Percentiles rank a stretch among this genome's conserved stretches.
phyloP scores from a whole-genome alignment of 1,140 invertebrate genomes.

The Dufourea novaeangliae region DNA sequence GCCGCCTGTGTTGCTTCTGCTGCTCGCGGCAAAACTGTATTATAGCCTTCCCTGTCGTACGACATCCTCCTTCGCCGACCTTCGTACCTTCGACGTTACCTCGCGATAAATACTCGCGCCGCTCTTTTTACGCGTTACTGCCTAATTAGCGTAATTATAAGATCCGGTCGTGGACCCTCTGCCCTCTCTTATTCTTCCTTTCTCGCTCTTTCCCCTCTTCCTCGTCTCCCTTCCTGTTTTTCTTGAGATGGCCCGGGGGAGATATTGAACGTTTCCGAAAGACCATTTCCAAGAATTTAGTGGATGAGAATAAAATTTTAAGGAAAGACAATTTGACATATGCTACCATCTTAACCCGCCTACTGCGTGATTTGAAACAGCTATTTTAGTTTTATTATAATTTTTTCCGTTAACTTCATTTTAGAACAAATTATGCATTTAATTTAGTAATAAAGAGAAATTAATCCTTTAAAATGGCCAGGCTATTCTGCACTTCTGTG shows the following conservation, averaged over 20 bases:
- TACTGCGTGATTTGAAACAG: too few species aligned
- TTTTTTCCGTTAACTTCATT: too few species aligned
- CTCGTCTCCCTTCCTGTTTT: constrained; percentile 13
- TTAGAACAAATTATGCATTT: too few species aligned
- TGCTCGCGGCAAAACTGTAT: constrained; percentile 76
- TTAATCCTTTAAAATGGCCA: too few species aligned
- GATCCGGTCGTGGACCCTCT: constrained; percentile 45
- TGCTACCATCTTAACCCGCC: background rate
- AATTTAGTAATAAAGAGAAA: too few species aligned
- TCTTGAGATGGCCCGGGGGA: background rate
- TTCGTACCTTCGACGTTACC: constrained; percentile 43
- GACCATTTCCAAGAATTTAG: background rate
- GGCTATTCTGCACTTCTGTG: too few species aligned
- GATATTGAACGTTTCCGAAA: background rate
- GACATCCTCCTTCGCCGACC: constrained; percentile 57
- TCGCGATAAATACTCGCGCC: constrained; percentile 60
- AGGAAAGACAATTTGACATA: background rate
- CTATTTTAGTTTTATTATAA: too few species aligned
- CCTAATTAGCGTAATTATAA: constrained; percentile 60
- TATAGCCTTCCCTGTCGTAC: constrained; percentile 74
- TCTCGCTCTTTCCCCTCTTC: background rate
- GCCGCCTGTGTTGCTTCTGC: constrained; percentile 49
- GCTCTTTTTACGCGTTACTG: constrained; percentile 58
- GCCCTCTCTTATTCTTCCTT: constrained; percentile 10
- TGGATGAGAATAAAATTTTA: background rate